A percentile compares a stretch with the other conserved stretches of the same genome.
Evolutionary conservation across 2,888 invertebrate species (phyloP).

Genomic region (Tetragonisca angustula): DNA sequence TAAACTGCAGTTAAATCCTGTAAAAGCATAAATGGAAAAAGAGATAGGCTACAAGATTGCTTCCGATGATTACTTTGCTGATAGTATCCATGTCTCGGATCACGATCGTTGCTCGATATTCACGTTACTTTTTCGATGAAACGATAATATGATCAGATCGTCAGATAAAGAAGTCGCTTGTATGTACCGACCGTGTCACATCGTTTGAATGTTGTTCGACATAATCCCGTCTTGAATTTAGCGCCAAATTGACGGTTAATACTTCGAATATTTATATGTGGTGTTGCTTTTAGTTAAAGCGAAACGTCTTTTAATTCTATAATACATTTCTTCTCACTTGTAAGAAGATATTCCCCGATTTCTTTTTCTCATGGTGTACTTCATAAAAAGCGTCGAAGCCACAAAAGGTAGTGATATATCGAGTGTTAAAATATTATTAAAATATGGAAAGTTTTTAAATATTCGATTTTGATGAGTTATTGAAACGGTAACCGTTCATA

Average conservation of each 20-base stretch:
- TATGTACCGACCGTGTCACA: neutral
- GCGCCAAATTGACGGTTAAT: neutral
- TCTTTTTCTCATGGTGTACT: neutral
- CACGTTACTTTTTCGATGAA: constrained; percentile 29
- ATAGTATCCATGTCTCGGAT: constrained; percentile 1
- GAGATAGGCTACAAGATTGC: constrained; percentile 40
- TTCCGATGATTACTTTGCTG: constrained; percentile 10
- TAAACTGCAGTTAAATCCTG: constrained; percentile 39
- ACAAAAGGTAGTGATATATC: neutral
- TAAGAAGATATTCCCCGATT: neutral
- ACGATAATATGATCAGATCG: constrained; percentile 26
- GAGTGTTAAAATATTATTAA: neutral
- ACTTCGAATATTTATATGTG: neutral
- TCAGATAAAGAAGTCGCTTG: constrained; percentile 2
- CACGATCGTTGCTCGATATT: constrained; percentile 11
- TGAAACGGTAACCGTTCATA: too few species aligned
- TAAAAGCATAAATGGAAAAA: constrained; percentile 33
- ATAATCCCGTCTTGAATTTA: neutral
- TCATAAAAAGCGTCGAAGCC: neutral
- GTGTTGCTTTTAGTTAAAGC: too few species aligned
- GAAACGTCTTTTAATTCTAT: too few species aligned
- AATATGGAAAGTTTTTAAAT: neutral
- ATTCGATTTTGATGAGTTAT: too few species aligned
- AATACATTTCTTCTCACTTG: neutral
- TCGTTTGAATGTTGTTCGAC: neutral